These are phyloP conservation scores for Polypterus senegalus DNA, from an alignment of 2,113 vertebrate species.

Conservation along the genomic window DNA sequence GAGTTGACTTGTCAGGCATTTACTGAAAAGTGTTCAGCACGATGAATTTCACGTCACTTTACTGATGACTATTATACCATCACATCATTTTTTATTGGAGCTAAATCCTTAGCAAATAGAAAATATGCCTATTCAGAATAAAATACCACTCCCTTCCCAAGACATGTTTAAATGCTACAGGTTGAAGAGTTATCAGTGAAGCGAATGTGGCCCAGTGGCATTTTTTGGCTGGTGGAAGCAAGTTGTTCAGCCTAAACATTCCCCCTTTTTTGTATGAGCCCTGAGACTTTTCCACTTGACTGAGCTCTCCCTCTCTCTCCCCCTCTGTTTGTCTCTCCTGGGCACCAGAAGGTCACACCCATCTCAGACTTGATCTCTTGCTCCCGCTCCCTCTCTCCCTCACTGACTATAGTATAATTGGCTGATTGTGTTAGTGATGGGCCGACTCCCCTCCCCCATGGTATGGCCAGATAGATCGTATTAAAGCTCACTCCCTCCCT, in stretches of 20 bases:
- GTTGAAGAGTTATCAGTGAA: no score
- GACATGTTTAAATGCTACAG: no score
- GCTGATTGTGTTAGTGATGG: conserved; percentile 47
- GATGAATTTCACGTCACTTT: no score
- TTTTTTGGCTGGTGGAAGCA: background rate
- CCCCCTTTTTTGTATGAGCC: conserved; percentile 26
- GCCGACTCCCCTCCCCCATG: conserved; percentile 37
- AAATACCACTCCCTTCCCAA: no score
- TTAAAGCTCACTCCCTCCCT: conserved; percentile 22
- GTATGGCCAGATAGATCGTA: conserved; percentile 27
- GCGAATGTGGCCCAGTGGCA: background rate
- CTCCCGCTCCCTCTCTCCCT: conserved; percentile 13
- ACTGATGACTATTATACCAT: no score
- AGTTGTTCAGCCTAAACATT: conserved; percentile 13
- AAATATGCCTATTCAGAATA: no score
- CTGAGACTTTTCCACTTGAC: conserved; percentile 47
- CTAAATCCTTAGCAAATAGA: no score
- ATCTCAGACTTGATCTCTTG: conserved; percentile 31
- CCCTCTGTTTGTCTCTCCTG: conserved; percentile 25
- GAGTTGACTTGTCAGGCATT: no score
- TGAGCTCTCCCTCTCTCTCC: conserved; percentile 17
- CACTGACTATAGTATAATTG: conserved; percentile 49
- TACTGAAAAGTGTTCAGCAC: no score
- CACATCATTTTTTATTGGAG: no score
- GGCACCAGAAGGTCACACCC: conserved; percentile 49